phyloP scores from a whole-genome alignment of 1,140 invertebrate genomes.

The Trachymyrmex cornetzi region DNA sequence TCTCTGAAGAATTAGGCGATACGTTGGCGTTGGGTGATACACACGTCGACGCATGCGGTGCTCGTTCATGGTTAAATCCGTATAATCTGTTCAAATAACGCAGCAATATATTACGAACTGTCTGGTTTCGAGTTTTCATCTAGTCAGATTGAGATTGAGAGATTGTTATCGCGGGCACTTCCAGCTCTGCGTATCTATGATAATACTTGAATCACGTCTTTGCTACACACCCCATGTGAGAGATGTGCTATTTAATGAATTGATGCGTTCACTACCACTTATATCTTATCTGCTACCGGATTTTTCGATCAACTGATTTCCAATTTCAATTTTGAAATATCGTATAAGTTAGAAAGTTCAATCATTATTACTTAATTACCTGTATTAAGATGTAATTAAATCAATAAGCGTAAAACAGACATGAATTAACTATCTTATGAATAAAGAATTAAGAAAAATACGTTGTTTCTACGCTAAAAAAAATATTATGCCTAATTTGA shows the following conservation, averaged over 20 bases:
- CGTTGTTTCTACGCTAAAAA: neutral
- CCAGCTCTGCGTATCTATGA: slow-evolving; percentile 25
- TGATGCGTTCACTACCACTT: neutral
- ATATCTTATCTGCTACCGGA: slow-evolving; percentile 14
- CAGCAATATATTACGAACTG: slow-evolving; percentile 72
- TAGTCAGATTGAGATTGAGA: slow-evolving; percentile 52
- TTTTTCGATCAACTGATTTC: slow-evolving; percentile 1
- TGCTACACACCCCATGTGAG: neutral
- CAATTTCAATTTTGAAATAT: neutral
- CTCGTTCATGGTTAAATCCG: slow-evolving; percentile 35
- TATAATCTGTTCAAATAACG: slow-evolving; percentile 69
- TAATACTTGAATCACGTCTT: slow-evolving; percentile 52
- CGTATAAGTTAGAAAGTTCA: neutral
- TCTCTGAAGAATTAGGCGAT: slow-evolving; percentile 35
- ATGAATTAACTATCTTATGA: neutral
- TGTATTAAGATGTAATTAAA: neutral
- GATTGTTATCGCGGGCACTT: slow-evolving; percentile 63
- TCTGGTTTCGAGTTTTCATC: slow-evolving; percentile 59
- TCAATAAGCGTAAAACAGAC: neutral
- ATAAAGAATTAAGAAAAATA: neutral
- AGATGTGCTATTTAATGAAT: slow-evolving; percentile 23
- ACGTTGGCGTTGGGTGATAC: neutral
- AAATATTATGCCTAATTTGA: neutral
- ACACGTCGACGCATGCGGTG: neutral
- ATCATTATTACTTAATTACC: neutral